These are phyloP conservation scores for Lasioglossum calceatum DNA, from an alignment of 2,888 invertebrate genomes.

Conservation along the genomic window DNA sequence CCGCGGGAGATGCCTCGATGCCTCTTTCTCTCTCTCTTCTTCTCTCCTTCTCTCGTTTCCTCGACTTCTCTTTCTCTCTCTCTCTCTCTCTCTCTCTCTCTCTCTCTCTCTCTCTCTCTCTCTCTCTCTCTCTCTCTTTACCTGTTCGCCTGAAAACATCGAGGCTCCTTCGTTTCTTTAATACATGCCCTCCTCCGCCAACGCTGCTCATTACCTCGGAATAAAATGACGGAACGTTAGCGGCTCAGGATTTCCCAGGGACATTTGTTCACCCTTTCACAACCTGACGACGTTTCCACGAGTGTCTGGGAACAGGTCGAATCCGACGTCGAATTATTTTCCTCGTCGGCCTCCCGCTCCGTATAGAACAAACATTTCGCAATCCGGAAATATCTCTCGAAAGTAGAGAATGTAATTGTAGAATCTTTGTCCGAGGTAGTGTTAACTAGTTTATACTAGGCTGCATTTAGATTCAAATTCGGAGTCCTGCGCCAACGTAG, in stretches of 20 bases:
- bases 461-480: neutral
- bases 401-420: neutral
- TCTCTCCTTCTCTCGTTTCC: constrained; percentile 4
- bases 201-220: constrained; percentile 51
- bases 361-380: neutral
- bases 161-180: constrained; percentile 51
- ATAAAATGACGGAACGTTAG: constrained; percentile 49
- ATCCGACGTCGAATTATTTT: neutral
- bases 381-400: neutral
- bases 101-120: neutral
- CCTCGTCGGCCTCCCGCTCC: neutral
- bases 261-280: constrained; percentile 34
- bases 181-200: constrained; percentile 37
- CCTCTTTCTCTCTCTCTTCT: neutral
- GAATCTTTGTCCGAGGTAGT: neutral
- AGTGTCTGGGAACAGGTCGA: constrained; percentile 11
- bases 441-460: neutral
- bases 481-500: neutral
- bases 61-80: neutral
- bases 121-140: constrained; percentile 13
- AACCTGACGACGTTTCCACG: constrained; percentile 9
- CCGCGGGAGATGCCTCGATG: constrained; percentile 70
- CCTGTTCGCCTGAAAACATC: constrained; percentile 42
- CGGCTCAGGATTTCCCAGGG: neutral
- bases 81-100: constrained; percentile 3